Evolutionary conservation across 1,140 invertebrate species (phyloP).

Genomic region (Hycleus phaleratus): DNA sequence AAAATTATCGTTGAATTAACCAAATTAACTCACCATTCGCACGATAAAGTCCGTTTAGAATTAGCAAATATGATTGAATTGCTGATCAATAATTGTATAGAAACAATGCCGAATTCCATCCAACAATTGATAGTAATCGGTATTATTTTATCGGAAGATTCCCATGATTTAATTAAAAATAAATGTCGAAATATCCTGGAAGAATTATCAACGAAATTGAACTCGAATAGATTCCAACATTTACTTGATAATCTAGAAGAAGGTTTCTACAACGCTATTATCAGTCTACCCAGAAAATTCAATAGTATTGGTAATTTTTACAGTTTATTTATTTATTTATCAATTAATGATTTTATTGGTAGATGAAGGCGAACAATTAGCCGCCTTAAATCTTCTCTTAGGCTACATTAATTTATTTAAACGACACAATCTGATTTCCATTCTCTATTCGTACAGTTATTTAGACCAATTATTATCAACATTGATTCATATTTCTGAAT

Average conservation of each 20-base stretch:
- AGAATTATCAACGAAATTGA: constrained; percentile 39
- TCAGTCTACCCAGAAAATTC: constrained; percentile 49
- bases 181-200: constrained; percentile 17
- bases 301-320: constrained; percentile 48
- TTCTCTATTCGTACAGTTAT: constrained; percentile 46
- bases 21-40: constrained; percentile 45
- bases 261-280: constrained; percentile 49
- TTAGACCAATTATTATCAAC: constrained; percentile 46
- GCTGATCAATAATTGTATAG: constrained; percentile 45
- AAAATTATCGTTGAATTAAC: constrained; percentile 44
- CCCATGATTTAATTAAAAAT: constrained; percentile 40
- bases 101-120: constrained; percentile 50
- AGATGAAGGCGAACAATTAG: constrained; percentile 51
- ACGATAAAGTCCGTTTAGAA: constrained; percentile 50
- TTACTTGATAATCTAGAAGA: constrained; percentile 50
- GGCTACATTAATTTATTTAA: constrained; percentile 53
- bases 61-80: constrained; percentile 43
- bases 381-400: constrained; percentile 47
- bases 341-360: constrained; percentile 16
- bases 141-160: constrained; percentile 52
- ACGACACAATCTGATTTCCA: constrained; percentile 44
- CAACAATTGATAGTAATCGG: constrained; percentile 49
- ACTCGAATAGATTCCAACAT: constrained; percentile 32
- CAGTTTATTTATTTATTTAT: neutral
- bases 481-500: constrained; percentile 47